Evolutionary conservation across 2,888 invertebrate genomes (phyloP), one percentile per base, ranked within the genome.

Genomic region (Cinara cedri): DNA sequence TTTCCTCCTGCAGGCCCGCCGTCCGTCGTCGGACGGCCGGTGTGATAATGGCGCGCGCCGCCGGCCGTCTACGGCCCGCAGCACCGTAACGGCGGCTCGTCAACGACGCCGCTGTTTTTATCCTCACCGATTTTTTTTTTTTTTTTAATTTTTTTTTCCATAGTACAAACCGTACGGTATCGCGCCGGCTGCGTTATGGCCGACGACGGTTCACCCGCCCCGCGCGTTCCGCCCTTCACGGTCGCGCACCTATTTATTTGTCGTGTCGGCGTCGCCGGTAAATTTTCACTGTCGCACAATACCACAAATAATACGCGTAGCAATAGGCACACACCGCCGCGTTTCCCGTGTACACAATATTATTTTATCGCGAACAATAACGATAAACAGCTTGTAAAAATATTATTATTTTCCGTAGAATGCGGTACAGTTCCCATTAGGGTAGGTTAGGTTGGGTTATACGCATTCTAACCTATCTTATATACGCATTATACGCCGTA

Each of bases 141-240:
- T 34, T 34, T 34, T 34, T 34, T 34, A 4, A 4, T 34, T 34
- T 34, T 34, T 34, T 34, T 34, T 34, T 4, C 6, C 3, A 3
- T 34, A 3, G 6, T 34, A 4, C 6, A 34, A 4, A 34, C 34
- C 34, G 34, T 34, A 34, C 34, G 34, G 42, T 26, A 68, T 51
- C 34, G 68, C 51, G 19, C 13, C 14, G 13, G 10, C 46, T 49
- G 16, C 24, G 26, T 3, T 26, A n/a, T 21, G 24, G 46, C 8
- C 49, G 68, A 34, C 42, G 3, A 54, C 54, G 16, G n/a, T 44
- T 9, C 21, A 21, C 21, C 19, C 60, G 60, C 26, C n/a, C n/a
- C 10, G 62, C 54, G 42, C 70, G 14, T 14, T 34, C 54, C 70
- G 70, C 70, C 70, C 70, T 42, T 42, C 34, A 10, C 70, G 42